Evolutionary conservation across 2,113 vertebrate genomes (phyloP).

Genomic region (Beaufortia kweichowensis): DNA sequence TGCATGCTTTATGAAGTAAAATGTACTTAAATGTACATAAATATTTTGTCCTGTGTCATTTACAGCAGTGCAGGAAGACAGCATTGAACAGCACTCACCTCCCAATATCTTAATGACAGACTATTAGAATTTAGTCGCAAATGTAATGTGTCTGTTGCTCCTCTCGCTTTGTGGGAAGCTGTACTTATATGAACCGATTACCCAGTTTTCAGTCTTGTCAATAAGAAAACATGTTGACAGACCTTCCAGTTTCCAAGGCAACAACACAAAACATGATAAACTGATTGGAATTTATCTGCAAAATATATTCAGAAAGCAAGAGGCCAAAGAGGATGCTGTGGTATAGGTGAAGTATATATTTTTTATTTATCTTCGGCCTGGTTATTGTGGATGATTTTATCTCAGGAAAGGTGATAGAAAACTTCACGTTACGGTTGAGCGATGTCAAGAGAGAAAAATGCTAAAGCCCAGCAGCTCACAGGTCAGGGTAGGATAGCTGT

Average conservation of each 20-base stretch:
- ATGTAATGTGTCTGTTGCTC: slow-evolving; percentile 10
- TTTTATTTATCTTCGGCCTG: neutral
- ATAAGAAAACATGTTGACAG: slow-evolving; percentile 5
- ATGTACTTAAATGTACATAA: neutral
- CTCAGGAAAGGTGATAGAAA: neutral
- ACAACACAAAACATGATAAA: slow-evolving; percentile 35
- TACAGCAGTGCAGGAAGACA: neutral
- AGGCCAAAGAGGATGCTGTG: slow-evolving; percentile 6
- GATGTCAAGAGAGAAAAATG: slow-evolving; percentile 31
- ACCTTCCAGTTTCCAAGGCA: slow-evolving; percentile 39
- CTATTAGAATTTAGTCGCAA: slow-evolving; percentile 8
- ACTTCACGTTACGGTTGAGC: neutral
- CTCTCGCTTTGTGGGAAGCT: slow-evolving; percentile 10
- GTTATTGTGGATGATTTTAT: slow-evolving; percentile 23
- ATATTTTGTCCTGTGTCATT: too few relatives aligned
- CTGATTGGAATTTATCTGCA: slow-evolving; percentile 18
- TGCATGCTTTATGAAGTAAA: neutral
- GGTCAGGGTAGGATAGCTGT: slow-evolving; percentile 25
- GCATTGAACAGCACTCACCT: slow-evolving; percentile 7
- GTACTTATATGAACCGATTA: slow-evolving; percentile 10
- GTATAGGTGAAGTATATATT: neutral
- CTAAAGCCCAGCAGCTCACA: neutral
- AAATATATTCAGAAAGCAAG: slow-evolving; percentile 33
- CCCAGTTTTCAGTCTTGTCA: slow-evolving; percentile 6
- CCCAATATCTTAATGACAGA: slow-evolving; percentile 11